phyloP scores from a whole-genome alignment of 2,113 vertebrate species.

The Neolamprologus tretocephalus region DNA sequence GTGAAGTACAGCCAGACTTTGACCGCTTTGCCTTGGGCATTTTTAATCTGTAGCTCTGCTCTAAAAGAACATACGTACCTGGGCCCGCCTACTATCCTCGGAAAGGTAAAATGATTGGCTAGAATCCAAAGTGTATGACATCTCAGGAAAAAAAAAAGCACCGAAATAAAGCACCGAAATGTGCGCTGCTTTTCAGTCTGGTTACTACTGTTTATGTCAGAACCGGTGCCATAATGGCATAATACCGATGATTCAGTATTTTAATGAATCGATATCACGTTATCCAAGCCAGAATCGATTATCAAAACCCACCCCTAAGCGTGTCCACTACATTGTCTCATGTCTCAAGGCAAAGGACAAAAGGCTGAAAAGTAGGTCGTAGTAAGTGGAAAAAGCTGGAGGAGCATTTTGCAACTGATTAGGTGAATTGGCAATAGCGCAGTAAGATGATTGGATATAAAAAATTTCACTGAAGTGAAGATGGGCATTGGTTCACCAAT shows the following conservation, averaged over 20 bases:
- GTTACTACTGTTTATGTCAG: too few relatives aligned
- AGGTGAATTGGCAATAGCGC: background rate
- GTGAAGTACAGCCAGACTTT: too few relatives aligned
- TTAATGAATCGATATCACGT: background rate
- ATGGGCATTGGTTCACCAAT: background rate
- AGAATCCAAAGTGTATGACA: too few relatives aligned
- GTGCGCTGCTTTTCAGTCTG: rapidly evolving
- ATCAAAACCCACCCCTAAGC: background rate
- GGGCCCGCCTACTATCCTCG: rapidly evolving
- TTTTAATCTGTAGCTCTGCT: too few relatives aligned
- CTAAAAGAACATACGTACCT: rapidly evolving
- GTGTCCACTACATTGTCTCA: background rate
- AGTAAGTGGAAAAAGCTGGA: background rate
- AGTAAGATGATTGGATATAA: background rate
- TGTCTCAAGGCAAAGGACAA: background rate
- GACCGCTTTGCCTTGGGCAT: rapidly evolving
- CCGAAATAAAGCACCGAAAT: too few relatives aligned
- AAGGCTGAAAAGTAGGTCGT: background rate
- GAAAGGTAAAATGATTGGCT: too few relatives aligned
- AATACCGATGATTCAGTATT: too few relatives aligned
- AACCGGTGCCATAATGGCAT: rapidly evolving
- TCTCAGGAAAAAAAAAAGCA: too few relatives aligned
- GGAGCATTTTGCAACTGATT: background rate
- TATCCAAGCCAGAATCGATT: background rate
- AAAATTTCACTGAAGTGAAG: background rate